A percentile compares a stretch with the other conserved stretches of the same genome.
Evolutionary conservation across 2,113 vertebrate genomes (phyloP).

Genomic region (Vidua chalybeata): DNA sequence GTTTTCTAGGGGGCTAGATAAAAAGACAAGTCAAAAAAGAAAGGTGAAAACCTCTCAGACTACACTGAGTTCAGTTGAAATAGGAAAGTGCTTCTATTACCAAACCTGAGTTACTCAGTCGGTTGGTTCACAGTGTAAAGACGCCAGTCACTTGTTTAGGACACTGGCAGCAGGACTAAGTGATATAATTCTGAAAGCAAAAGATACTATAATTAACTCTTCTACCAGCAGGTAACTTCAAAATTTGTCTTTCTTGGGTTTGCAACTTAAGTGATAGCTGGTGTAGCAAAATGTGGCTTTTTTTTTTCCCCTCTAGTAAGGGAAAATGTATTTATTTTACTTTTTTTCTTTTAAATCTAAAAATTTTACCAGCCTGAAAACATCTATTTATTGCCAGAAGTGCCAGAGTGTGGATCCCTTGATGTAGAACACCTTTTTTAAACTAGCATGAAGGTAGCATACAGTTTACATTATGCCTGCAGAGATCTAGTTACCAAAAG

Average conservation of each 20-base stretch:
- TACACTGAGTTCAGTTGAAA: neutral
- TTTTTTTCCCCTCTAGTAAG: neutral
- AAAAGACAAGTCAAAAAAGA: neutral
- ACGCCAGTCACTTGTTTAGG: neutral
- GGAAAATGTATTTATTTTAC: neutral
- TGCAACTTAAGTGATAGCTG: neutral
- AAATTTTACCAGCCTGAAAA: slow-evolving; percentile 37
- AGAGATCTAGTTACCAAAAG: slow-evolving; percentile 47
- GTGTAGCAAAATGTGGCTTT: neutral
- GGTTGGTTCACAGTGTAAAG: neutral
- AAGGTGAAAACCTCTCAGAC: neutral
- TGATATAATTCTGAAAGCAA: neutral
- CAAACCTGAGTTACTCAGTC: neutral
- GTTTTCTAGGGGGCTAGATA: neutral
- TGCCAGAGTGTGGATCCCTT: slow-evolving; percentile 54
- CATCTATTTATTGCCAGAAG: slow-evolving; percentile 62
- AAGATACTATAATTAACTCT: neutral
- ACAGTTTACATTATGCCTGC: slow-evolving; percentile 54
- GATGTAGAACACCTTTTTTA: slow-evolving; percentile 38
- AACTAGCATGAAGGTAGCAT: slow-evolving; percentile 57
- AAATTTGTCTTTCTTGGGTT: neutral
- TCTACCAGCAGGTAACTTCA: neutral
- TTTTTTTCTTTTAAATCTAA: neutral
- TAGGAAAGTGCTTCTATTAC: neutral
- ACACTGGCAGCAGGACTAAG: neutral